Base-by-base conservation (phyloP, 2,888 invertebrate genomes). In the Erannis defoliaria region DNA sequence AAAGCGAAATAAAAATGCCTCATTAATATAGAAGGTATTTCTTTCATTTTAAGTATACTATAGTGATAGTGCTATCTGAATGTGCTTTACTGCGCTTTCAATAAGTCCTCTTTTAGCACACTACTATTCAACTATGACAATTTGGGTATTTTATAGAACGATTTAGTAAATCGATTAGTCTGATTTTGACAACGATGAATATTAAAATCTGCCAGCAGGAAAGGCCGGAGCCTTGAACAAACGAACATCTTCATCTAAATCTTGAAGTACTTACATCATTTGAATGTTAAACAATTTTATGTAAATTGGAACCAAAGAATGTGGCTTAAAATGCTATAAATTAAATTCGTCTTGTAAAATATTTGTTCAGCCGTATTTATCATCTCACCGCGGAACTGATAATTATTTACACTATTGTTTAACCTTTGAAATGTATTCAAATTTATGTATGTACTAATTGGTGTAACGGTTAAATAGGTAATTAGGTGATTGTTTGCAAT, bases 281-380 rank as follows among this genome's bases (percentile, higher is more conserved):
- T 9, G 37, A 38, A 38, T 21, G 19, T 38, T 38, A 9, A 38
- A 19, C 19, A 23, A 43, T 23, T 2, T 9, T 14, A 14, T 14
- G n/a, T 43, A 8, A 43, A 26, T 26, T 8, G 43, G 23, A 26
- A 37, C 31, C n/a, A 10, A 40, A 14, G 6, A 40, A 21, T 42
- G 12, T 40, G 49, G 43, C 49, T 57, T 50, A 43, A 43, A 9
- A n/a, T 40, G 38, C 29, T 19, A 29, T 55, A n/a, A 37, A 26
- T 35, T 21, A 57, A 42, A 14, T 18, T 19, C 19, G 5, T 23
- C 12, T 16, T 45, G n/a, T 18, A n/a, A 55, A 45, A 46, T 46
- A 18, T 55, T 45, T 16, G 37, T 2, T 18, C 45, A 21, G n/a
- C 16, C 23, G 23, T 31, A 18, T 16, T 21, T 33, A 33, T 48